Evolutionary conservation across 1,140 invertebrate genomes (phyloP), one percentile per base, ranked within the genome.

Genomic region (Drosophila tropicalis): DNA sequence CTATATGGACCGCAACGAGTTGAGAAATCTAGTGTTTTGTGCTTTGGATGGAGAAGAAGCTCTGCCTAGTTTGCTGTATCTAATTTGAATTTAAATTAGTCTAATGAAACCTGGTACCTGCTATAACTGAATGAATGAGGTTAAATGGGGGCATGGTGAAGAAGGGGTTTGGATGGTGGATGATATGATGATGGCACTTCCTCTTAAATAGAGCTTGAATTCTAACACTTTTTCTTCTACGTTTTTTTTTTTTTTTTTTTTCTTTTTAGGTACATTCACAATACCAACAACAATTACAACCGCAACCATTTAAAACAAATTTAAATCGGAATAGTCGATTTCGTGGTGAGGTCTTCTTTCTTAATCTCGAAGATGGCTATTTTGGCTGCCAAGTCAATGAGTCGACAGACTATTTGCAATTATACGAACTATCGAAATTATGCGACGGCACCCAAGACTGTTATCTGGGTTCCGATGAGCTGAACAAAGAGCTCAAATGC

Each of bases 311-410:
- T 65, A 90, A 90, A 74, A 90, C 85, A 79, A 90, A 91, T 87
- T 70, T 83, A 62, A 91, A 69, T 63, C 76, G 87, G 76, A 82
- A 86, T 79, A 95, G 87, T 94, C 95, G 96, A 92, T 95, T 95
- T 94, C 96, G 95, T 94, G 94, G 96, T 93, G 97, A 98, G 95
- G 96, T 98, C 93, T 98, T 99, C 94, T 97, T 98, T 94, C 94
- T 99, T 92, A 98, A 98, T 93, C 94, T 98, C 92, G 97, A 98
- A 94, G 97, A 98, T 94, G 98, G 98, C 82, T 98, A 97, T 93
- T 99, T 99, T 93, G 98, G 97, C 75, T 99, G 98, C 93, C 98
- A 99, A 95, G 97, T 98, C 69, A 99, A 99, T 94, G 97, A 97
- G 93, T 98, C 97, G 64, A 97, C 96, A 81, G 97, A 98, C 93